Evolutionary conservation across 1,140 invertebrate genomes (phyloP), one percentile per base, ranked within the genome.

Genomic region (Agrilus planipennis): DNA sequence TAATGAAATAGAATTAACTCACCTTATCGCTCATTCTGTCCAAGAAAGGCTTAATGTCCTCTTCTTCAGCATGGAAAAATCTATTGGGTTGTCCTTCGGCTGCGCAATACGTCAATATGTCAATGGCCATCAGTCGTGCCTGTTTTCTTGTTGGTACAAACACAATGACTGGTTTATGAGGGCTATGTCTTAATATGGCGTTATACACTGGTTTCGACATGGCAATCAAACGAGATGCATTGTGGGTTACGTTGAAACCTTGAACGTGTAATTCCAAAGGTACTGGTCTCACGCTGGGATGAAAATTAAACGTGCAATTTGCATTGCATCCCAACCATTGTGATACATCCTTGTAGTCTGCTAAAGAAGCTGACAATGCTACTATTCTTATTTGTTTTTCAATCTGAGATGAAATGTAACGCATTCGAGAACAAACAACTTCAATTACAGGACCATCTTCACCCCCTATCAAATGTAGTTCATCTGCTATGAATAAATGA

Each of bases 201-300:
- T 95, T 92, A 63, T 97, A 99, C 0, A 91, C 83, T 0, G 95
- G 95, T 60, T 96, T 96, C 0, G 87, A 84, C 96, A 99, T 99
- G 0, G 94, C 89, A 2, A 94, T 81, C 1, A 99, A 71, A 17
- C 96, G 73, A 0, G 93, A 92, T 2, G 86, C 86, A 60, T 95
- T 96, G 65, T 99, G 94, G 0, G 90, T 94, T 10, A 98, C 89
- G 67, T 98, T 99, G 60, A 96, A 91, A 9, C 94, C 92, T 71
- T 90, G 85, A 32, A 99, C 91, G 55, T 97, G 90, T 17, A 99
- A 65, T 62, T 99, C 93, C 4, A 99, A 62, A 0, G 91, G 90
- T 19, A 98, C 71, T 6, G 95, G 95, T 14, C 95, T 70, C 6
- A 98, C 93, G 58, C 89, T 95, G 0, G 95, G 95, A 62, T 97